Percentiles rank a stretch among this genome's conserved stretches.
These are phyloP conservation scores for Ephialtes manifestator DNA, from an alignment of 2,888 invertebrate genomes.

Conservation along the genomic window DNA sequence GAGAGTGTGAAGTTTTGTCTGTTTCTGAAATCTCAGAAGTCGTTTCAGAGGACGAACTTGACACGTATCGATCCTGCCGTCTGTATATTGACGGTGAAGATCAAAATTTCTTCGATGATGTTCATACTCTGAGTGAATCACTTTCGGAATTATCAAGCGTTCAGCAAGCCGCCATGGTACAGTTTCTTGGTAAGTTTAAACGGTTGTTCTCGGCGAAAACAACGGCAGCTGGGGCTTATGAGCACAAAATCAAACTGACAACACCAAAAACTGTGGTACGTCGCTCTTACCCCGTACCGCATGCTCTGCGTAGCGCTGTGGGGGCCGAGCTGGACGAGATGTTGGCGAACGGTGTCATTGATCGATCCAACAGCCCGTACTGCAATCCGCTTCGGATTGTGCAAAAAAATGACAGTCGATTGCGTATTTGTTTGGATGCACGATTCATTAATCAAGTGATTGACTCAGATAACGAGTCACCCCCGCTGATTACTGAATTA, in stretches of 20 bases:
- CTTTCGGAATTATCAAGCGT: slow-evolving; percentile 75
- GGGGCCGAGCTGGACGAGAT: not conserved
- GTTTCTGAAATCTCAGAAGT: not conserved
- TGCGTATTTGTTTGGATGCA: slow-evolving; percentile 73
- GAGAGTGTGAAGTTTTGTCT: not conserved
- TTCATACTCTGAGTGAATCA: slow-evolving; percentile 16
- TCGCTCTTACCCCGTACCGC: not conserved
- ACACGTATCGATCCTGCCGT: not conserved
- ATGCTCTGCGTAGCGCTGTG: not conserved
- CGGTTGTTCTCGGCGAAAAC: slow-evolving; percentile 59
- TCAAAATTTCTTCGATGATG: slow-evolving; percentile 45
- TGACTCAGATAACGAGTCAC: not conserved
- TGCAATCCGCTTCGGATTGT: slow-evolving; percentile 77
- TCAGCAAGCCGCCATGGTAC: slow-evolving; percentile 73
- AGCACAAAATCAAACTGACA: too few species aligned
- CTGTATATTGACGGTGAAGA: slow-evolving; percentile 32
- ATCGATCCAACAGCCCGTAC: slow-evolving; percentile 74
- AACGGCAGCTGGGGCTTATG: too few species aligned
- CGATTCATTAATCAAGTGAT: not conserved
- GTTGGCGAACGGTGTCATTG: slow-evolving; percentile 75
- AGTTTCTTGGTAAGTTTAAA: slow-evolving; percentile 73
- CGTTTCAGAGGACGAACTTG: not conserved
- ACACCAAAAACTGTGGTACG: too few species aligned
- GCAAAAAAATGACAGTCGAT: slow-evolving; percentile 75
- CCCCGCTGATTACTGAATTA: too few species aligned